Evolutionary conservation across 1,140 invertebrate genomes (phyloP), one percentile per base, ranked within the genome.

Genomic region (Zaprionus inermis): DNA sequence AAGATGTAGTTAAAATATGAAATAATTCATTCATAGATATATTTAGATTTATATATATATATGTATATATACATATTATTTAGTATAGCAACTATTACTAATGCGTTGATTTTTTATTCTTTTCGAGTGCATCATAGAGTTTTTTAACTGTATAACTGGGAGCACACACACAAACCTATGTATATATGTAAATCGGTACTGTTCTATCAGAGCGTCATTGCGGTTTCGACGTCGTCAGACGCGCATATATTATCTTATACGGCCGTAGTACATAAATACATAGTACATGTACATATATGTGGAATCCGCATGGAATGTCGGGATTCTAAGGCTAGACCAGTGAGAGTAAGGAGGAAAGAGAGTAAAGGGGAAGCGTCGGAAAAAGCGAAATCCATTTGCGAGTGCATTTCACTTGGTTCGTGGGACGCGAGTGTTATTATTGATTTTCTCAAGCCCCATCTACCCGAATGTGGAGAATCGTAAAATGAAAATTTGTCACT

Each of bases 201-300:
- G 55, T 16, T 44, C n/a, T 32, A 46, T 54, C n/a, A 3, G 20
- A 54, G 10, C 56, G 64, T 30, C 64, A 68, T 52, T 54, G 28
- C 30, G n/a, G 34, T 41, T 54, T 32, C 34, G 20, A 12, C 44
- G 28, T 66, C 32, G 54, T 38, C 65, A 24, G 57, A 36, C 32
- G 34, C 14, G 28, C 34, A 66, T 72, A 67, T 64, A 54, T 46
- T 70, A 56, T 67, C 46, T 60, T 59, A 44, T 68, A 44, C 34
- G 18, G 60, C 30, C 52, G 51, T 30, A 30, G n/a, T 10, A 54
- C 32, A 34, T 24, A 46, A 18, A 46, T 49, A 34, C 12, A 28
- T 32, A 32, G 30, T 3, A 49, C 16, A 34, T 22, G 12, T 20
- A 72, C 58, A 66, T 52, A 7, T 36, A 24, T 16, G 4, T 49